A percentile compares a stretch with the other conserved stretches of the same genome.
Evolutionary conservation across 2,888 invertebrate species (phyloP).

Genomic region (Lymantria monacha): DNA sequence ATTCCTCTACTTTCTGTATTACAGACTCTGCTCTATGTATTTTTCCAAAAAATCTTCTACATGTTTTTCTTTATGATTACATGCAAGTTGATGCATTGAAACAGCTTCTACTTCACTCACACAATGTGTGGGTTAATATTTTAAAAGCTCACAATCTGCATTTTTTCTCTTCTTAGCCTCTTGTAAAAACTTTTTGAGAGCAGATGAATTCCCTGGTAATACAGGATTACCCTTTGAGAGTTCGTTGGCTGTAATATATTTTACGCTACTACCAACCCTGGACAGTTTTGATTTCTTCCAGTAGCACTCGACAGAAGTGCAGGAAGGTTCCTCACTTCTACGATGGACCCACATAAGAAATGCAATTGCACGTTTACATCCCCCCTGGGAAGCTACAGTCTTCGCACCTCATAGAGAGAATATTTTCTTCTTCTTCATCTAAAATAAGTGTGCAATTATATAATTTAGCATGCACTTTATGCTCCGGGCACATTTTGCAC

Average conservation of each 20-base stretch:
- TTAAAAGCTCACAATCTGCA: slow-evolving; percentile 26
- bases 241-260: slow-evolving; percentile 5
- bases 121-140: slow-evolving; percentile 21
- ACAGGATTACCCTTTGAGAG: neutral
- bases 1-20: slow-evolving; percentile 1
- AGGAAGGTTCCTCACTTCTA: slow-evolving; percentile 42
- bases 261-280: slow-evolving; percentile 33
- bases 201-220: too few relatives aligned
- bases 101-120: neutral
- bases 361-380: slow-evolving; percentile 43
- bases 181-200: slow-evolving; percentile 5
- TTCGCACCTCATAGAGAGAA: slow-evolving; percentile 23
- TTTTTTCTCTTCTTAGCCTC: slow-evolving; percentile 21
- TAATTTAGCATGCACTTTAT: slow-evolving; percentile 33
- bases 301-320: slow-evolving; percentile 34
- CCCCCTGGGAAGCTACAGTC: slow-evolving; percentile 38
- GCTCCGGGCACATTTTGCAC: slow-evolving; percentile 35
- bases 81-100: slow-evolving; percentile 7
- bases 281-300: slow-evolving; percentile 41
- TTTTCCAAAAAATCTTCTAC: slow-evolving; percentile 16
- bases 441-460: slow-evolving; percentile 30
- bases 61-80: slow-evolving; percentile 21
- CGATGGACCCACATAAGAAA: slow-evolving; percentile 43
- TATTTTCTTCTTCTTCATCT: slow-evolving; percentile 27
- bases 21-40: slow-evolving; percentile 4